These are phyloP conservation scores for Limnephilus lunatus DNA, from an alignment of 2,888 invertebrate genomes.

Conservation along the genomic window DNA sequence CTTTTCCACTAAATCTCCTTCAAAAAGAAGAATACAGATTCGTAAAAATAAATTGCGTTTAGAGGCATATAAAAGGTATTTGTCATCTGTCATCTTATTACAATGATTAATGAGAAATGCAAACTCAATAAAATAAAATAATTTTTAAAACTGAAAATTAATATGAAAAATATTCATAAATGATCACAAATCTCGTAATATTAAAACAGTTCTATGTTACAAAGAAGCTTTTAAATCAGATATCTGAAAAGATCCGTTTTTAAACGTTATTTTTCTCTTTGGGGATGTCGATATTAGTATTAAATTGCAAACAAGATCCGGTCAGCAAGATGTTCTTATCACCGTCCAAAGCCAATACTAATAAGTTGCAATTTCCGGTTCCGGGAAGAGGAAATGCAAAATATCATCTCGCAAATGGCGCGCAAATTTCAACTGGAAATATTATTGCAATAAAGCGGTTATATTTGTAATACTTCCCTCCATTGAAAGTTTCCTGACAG, in stretches of 20 bases:
- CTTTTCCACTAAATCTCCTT: too few species aligned
- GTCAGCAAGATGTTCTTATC: conserved; percentile 4
- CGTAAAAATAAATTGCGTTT: too few species aligned
- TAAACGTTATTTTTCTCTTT: background rate
- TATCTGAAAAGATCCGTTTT: background rate
- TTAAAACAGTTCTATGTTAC: background rate
- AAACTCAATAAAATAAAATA: background rate
- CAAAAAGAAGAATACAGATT: too few species aligned
- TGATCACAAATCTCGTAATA: background rate
- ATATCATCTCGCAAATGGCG: conserved; percentile 8
- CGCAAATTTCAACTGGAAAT: conserved; percentile 43
- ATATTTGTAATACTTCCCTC: conserved; percentile 38
- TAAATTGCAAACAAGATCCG: background rate
- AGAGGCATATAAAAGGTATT: too few species aligned
- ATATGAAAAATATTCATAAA: background rate
- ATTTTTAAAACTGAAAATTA: background rate
- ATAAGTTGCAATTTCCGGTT: background rate
- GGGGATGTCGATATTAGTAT: background rate
- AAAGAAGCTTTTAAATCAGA: background rate
- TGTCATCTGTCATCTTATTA: too few species aligned
- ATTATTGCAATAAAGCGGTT: conserved; percentile 49
- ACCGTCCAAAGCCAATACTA: background rate
- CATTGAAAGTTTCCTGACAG: background rate
- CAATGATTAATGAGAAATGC: background rate
- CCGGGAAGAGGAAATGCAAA: conserved; percentile 5